phyloP scores from a whole-genome alignment of 2,113 vertebrate species.

The Malurus elegans region DNA sequence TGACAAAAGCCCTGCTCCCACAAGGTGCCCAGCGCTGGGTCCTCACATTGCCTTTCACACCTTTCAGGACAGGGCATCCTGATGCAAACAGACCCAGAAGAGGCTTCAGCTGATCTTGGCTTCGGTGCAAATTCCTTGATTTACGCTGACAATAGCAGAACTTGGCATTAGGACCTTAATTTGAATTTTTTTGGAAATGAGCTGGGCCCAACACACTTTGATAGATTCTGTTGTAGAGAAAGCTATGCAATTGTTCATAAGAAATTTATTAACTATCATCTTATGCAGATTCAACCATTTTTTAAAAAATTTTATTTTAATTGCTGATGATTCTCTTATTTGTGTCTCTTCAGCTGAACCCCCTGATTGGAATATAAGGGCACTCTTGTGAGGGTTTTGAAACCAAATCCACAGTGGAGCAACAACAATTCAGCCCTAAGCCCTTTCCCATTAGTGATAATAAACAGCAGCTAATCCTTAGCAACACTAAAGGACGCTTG shows the following conservation, averaged over 20 bases:
- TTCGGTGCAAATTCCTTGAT: background rate
- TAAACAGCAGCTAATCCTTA: constrained; percentile 47
- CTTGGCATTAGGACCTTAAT: background rate
- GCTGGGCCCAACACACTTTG: background rate
- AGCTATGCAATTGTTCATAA: background rate
- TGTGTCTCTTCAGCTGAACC: background rate
- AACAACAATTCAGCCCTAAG: constrained; percentile 19
- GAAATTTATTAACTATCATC: background rate
- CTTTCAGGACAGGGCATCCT: background rate
- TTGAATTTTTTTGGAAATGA: background rate
- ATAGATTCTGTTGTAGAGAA: background rate
- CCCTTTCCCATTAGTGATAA: constrained; percentile 37
- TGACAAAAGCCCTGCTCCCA: background rate
- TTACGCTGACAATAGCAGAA: background rate
- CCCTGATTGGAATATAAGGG: background rate
- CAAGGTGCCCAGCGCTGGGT: background rate
- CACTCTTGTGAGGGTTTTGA: background rate
- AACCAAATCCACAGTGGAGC: background rate
- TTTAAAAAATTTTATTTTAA: background rate
- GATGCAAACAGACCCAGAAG: background rate
- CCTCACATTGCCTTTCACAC: background rate
- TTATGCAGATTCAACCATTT: background rate
- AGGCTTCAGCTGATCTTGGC: background rate
- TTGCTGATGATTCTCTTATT: background rate
- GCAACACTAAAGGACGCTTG: background rate